A percentile compares a stretch with the other conserved stretches of the same genome.
Evolutionary conservation across 2,888 invertebrate species (phyloP).

Genomic region (Agrochola macilenta): DNA sequence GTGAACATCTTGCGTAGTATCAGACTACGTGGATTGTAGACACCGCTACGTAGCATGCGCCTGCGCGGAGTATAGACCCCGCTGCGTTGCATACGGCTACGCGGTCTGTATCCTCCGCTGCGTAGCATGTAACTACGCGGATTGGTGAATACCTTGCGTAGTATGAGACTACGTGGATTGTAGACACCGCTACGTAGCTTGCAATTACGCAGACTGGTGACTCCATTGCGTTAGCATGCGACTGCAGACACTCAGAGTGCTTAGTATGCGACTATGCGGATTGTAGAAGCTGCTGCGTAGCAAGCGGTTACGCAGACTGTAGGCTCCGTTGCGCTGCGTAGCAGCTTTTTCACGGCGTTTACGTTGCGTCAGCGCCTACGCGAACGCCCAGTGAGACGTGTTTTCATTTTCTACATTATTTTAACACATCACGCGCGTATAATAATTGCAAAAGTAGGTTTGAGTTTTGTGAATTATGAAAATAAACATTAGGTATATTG

Average conservation of each 20-base stretch:
- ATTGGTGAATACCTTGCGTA: too few species aligned
- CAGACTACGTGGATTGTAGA: not conserved
- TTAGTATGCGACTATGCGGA: not conserved
- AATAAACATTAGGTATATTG: not conserved
- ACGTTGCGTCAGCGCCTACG: not conserved
- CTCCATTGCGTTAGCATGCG: not conserved
- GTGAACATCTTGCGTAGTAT: not conserved
- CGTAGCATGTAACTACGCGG: not conserved
- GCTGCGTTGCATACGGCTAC: not conserved
- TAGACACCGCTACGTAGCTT: not conserved
- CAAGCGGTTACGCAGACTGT: not conserved
- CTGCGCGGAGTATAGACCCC: not conserved
- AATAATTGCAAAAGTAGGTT: not conserved
- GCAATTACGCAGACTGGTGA: not conserved
- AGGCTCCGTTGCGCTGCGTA: not conserved
- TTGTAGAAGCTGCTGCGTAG: not conserved
- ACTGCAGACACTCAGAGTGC: too few species aligned
- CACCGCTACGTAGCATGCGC: not conserved
- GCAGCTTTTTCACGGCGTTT: not conserved
- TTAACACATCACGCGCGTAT: not conserved
- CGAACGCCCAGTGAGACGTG: not conserved
- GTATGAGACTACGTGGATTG: not conserved
- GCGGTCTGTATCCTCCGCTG: not conserved
- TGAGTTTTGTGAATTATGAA: not conserved
- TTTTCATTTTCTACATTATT: not conserved